phyloP scores from a whole-genome alignment of 2,888 invertebrate genomes.

The Papilio gigon region DNA sequence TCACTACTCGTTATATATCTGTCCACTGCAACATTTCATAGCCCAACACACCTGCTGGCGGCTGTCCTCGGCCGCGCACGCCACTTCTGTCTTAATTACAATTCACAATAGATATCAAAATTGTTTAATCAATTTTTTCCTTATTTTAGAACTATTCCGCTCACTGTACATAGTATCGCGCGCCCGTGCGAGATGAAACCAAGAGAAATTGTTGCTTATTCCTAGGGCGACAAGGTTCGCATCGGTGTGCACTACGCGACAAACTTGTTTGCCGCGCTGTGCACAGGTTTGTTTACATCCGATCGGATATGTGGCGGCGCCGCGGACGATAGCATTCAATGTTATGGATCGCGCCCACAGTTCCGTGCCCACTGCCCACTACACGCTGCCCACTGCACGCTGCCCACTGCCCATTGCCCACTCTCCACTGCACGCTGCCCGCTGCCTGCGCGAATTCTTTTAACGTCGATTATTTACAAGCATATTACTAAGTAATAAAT shows the following conservation, averaged over 20 bases:
- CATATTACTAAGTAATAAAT: background rate
- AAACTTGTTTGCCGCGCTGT: constrained; percentile 16
- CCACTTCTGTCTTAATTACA: constrained; percentile 18
- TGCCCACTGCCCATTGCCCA: background rate
- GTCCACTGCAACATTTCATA: constrained; percentile 35
- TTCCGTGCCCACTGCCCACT: constrained; percentile 22
- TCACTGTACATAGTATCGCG: background rate
- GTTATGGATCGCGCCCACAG: constrained; percentile 32
- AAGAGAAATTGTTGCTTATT: background rate
- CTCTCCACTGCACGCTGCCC: background rate
- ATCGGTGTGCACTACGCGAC: background rate
- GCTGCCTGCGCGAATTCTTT: background rate
- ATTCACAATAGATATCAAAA: constrained; percentile 31
- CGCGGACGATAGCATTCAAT: constrained; percentile 37
- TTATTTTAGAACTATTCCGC: constrained; percentile 8
- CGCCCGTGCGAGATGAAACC: background rate
- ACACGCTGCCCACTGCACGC: background rate
- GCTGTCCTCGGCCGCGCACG: background rate
- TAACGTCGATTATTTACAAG: background rate
- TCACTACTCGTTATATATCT: constrained; percentile 45
- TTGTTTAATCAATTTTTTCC: constrained; percentile 20
- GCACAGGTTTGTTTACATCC: constrained; percentile 40
- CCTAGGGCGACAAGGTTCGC: background rate
- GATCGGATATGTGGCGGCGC: constrained; percentile 34
- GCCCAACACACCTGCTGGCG: constrained; percentile 23